Base-by-base conservation (phyloP, 2,797 vertebrate genomes). In the Phrynocephalus forsythii region DNA sequence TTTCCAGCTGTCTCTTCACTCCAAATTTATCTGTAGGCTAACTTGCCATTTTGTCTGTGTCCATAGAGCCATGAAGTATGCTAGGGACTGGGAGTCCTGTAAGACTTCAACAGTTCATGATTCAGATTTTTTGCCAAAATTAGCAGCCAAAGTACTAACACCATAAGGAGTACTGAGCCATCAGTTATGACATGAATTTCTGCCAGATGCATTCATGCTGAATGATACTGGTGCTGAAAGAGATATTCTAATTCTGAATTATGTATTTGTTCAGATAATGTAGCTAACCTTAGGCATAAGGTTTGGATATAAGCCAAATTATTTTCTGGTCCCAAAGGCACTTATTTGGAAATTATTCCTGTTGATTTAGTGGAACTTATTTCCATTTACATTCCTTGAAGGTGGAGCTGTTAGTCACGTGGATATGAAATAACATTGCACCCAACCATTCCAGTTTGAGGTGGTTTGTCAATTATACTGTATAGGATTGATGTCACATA, bases 1-100 rank as follows among this genome's bases (percentile, higher is more conserved):
- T 60, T 85, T 91, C 22, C 73, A 76, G 68, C 84, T 85, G 26
- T 3, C 22, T 86, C 87, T 68, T 75, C 79, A 15, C 88, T 92
- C 84, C 69, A 85, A 83, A 38, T 81, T 0, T 20, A 89, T 11
- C 44, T 82, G 24, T 52, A 72, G 33, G 1, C 26, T 84, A 85
- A 3, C 44, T 88, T 87, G 69, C 71, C 88, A 88, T 89, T 86
- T 48, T 89, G 15, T 4, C 60, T 18, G 81, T 84, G 38, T 38
- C 0, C 87, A 67, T 1, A 83, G 20, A 88, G 83, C n/a, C 0
- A 52, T 83, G 72, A 28, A 30, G 52, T 69, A 1, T 56, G 79
- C 56, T 63, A 0, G 73, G 26, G 67, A 9, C 22, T 4, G 30
- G 83, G 67, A 92, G 84, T 5, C 20, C 71, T 86, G 11, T 0